These are phyloP conservation scores for Seira musarum DNA, from an alignment of 2,888 invertebrate species.

Conservation along the genomic window DNA sequence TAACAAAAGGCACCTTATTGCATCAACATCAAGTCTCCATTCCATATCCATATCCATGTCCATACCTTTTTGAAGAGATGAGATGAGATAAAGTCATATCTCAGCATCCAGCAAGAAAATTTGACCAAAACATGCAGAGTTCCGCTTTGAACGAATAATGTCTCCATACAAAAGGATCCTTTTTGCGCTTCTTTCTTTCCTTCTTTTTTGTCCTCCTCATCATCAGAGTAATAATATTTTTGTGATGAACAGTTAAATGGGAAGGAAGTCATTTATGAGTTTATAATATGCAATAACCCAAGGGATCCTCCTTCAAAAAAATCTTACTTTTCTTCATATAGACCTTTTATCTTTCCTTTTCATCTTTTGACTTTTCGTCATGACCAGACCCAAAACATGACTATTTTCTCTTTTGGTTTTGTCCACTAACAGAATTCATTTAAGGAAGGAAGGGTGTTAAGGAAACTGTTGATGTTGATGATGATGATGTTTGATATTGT, in stretches of 20 bases:
- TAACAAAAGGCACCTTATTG: slow-evolving; percentile 35
- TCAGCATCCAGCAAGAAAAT: slow-evolving; percentile 1
- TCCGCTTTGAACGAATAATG: neutral
- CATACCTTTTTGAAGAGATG: slow-evolving; percentile 26
- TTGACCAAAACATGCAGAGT: slow-evolving; percentile 20
- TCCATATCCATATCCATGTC: neutral
- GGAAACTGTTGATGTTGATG: slow-evolving; percentile 3
- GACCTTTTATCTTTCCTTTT: neutral
- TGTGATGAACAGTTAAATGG: slow-evolving; percentile 53
- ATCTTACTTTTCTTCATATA: neutral
- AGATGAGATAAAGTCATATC: slow-evolving; percentile 30
- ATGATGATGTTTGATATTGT: slow-evolving; percentile 23
- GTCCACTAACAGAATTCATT: neutral
- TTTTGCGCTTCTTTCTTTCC: slow-evolving; percentile 12
- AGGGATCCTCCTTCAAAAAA: slow-evolving; percentile 50
- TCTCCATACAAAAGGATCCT: neutral
- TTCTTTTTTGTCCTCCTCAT: neutral
- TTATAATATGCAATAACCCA: slow-evolving; percentile 61
- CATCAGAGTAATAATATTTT: slow-evolving; percentile 45
- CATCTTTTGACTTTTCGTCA: slow-evolving; percentile 38
- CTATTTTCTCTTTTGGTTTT: slow-evolving; percentile 1
- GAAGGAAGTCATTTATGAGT: slow-evolving; percentile 62
- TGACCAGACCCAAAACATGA: neutral
- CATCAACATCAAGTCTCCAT: slow-evolving; percentile 13
- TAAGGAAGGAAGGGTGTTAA: slow-evolving; percentile 24